Evolutionary conservation across 1,140 invertebrate species (phyloP).

Genomic region (Cylas formicarius): DNA sequence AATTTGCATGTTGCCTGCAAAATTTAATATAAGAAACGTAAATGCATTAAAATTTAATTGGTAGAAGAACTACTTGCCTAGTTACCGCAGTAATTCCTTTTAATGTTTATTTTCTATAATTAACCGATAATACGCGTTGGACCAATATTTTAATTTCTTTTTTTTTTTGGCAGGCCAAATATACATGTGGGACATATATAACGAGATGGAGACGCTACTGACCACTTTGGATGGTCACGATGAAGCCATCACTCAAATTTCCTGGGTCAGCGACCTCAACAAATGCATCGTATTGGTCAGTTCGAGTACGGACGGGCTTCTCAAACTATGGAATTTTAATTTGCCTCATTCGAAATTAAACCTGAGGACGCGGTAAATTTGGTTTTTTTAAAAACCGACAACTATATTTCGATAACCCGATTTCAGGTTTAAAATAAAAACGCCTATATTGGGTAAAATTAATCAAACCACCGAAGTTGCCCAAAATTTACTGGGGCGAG

Average conservation of each 20-base stretch:
- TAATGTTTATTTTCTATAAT: too few species aligned
- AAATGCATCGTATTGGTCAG: slow-evolving; percentile 30
- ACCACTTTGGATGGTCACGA: slow-evolving; percentile 29
- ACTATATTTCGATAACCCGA: background rate
- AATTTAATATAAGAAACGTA: too few species aligned
- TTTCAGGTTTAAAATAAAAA: slow-evolving; percentile 34
- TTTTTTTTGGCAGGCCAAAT: slow-evolving; percentile 29
- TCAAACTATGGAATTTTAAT: slow-evolving; percentile 36
- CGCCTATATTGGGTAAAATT: slow-evolving; percentile 24
- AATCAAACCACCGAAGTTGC: slow-evolving; percentile 17
- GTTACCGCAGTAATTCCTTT: too few species aligned
- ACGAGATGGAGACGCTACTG: slow-evolving; percentile 31
- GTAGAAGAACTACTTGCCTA: too few species aligned
- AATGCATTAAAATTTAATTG: too few species aligned
- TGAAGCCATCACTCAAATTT: slow-evolving; percentile 31
- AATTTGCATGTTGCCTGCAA: too few species aligned
- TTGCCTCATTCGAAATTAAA: slow-evolving; percentile 13
- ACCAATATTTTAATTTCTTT: too few species aligned
- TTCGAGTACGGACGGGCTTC: slow-evolving; percentile 34
- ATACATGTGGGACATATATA: slow-evolving; percentile 36
- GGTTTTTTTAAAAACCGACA: slow-evolving; percentile 7
- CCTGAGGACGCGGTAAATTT: slow-evolving; percentile 32
- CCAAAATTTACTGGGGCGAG: slow-evolving; percentile 25
- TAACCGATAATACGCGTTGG: slow-evolving; percentile 1
- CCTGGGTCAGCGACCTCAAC: slow-evolving; percentile 34